Base-by-base conservation (phyloP, 2,888 invertebrate genomes). In the Cabera pusaria region DNA sequence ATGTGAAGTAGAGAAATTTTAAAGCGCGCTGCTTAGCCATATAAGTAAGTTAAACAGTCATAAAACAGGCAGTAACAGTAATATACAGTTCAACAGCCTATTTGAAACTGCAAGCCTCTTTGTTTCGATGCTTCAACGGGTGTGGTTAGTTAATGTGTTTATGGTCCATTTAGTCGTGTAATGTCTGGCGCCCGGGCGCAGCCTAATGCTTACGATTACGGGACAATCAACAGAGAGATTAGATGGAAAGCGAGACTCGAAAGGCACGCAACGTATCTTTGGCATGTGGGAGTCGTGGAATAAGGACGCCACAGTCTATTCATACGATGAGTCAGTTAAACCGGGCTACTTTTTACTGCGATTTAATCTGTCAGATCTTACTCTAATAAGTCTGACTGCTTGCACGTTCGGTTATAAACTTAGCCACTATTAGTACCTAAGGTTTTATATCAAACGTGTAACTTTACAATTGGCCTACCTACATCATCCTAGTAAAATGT, bases 131-230 rank as follows among this genome's bases (percentile, higher is more conserved):
- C 3, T 46, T 29, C 36, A 40, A 18, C 24, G 25, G 48, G 52
- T 41, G 44, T 38, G 47, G 46, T 39, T 31, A 33, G 31, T 49
- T 36, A 35, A 47, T 10, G 29, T 31, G 42, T 44, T 55, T 35
- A 54, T 49, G 46, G 35, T 59, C 49, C 51, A 55, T 55, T 56
- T 50, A 33, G 17, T 46, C 33, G 36, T 28, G 38, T 48, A 52
- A 49, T 40, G 46, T 44, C 22, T 38, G 38, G 42, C 36, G 45
- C 44, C 47, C 34, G 37, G 22, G 37, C 35, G 29, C 18, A 33
- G 31, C 42, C 39, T 42, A 49, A 35, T 41, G 33, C 31, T 25
- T 36, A 41, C 31, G 22, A 40, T 40, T 37, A 37, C 41, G 42
- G 39, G 45, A 50, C 49, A 50, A 38, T 45, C 51, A 42, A 45